phyloP scores from a whole-genome alignment of 2,797 vertebrate species.

The Sebastes hopkinsi region DNA sequence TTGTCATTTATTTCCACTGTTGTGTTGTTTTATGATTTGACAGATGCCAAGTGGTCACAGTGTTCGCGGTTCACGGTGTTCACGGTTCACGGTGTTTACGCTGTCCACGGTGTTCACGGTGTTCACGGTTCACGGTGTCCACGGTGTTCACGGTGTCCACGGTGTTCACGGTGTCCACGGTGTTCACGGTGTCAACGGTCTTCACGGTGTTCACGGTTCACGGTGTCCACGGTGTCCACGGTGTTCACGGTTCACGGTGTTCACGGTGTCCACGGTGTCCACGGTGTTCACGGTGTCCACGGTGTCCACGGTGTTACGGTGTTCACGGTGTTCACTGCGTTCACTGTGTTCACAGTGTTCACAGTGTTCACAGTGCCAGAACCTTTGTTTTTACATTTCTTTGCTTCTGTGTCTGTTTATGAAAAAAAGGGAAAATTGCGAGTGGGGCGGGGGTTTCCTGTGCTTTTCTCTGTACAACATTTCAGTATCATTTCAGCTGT shows the following conservation, averaged over 20 bases:
- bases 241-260: too few relatives aligned
- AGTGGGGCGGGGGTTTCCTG: not conserved
- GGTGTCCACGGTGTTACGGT: too few relatives aligned
- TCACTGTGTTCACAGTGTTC: fast-evolving
- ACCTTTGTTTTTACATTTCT: slow-evolving; percentile 51
- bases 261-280: too few relatives aligned
- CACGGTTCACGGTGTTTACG: slow-evolving; percentile 34
- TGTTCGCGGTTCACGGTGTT: too few relatives aligned
- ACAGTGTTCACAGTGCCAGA: slow-evolving; percentile 68
- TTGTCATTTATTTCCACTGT: slow-evolving; percentile 45
- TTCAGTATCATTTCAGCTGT: slow-evolving; percentile 28
- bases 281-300: too few relatives aligned
- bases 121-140: too few relatives aligned
- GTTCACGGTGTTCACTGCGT: too few relatives aligned
- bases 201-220: too few relatives aligned
- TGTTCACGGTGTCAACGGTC: fast-evolving
- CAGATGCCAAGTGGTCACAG: slow-evolving; percentile 64
- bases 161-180: fast-evolving
- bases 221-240: slow-evolving; percentile 55
- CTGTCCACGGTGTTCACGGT: slow-evolving; percentile 20
- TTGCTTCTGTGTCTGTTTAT: slow-evolving; percentile 46
- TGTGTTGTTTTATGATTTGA: slow-evolving; percentile 53
- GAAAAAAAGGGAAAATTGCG: slow-evolving; percentile 31
- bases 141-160: too few relatives aligned
- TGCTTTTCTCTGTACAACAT: slow-evolving; percentile 45